Base-by-base conservation (phyloP, 2,113 vertebrate genomes). In the human region DNA sequence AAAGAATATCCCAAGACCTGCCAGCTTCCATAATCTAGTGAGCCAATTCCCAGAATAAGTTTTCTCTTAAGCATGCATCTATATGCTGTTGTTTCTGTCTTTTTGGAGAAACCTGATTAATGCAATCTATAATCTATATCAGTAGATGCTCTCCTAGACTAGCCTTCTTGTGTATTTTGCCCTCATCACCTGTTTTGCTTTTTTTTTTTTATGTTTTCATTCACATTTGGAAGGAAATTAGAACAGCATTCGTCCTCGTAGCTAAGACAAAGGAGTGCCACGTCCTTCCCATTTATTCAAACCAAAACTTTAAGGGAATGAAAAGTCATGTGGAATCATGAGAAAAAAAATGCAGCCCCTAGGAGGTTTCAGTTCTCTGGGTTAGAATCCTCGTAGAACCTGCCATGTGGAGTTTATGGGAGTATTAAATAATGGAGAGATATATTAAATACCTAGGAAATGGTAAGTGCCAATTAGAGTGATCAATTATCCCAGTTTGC, bases 81-180 rank as follows among this genome's bases (percentile, higher is more conserved):
- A 76, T 76, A 76, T 4, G 3, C 40, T 45, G 27, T 45, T 45
- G 73, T 6, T 76, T 45, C 25, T 76, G 14, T 76, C 27, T 45
- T 13, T 30, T 27, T 76, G 43, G 43, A 48, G 12, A 76, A 73
- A 40, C 12, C 40, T 75, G 40, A 75, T 23, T 27, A 43, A 75
- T 27, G 13, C 40, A 57, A 82, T 38, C 35, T 40, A 6, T 75
- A 43, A 82, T 40, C 79, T 59, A 1, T 50, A n/a, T 30, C 61
- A n/a, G 12, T 20, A 85, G 61, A 40, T 66, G 1, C 1, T 11
- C 1, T 13, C 14, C 20, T 73, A 48, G 6, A 22, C 14, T 38
- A n/a, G 5, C 1, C 17, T 0, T 1, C 14, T 25, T 22, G 18
- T 61, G 6, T 45, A 23, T 55, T 55, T 43, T 22, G 6, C 18